Conservation (phyloP, 2,113 vertebrate species). For the Eubucco bourcierii region DNA sequence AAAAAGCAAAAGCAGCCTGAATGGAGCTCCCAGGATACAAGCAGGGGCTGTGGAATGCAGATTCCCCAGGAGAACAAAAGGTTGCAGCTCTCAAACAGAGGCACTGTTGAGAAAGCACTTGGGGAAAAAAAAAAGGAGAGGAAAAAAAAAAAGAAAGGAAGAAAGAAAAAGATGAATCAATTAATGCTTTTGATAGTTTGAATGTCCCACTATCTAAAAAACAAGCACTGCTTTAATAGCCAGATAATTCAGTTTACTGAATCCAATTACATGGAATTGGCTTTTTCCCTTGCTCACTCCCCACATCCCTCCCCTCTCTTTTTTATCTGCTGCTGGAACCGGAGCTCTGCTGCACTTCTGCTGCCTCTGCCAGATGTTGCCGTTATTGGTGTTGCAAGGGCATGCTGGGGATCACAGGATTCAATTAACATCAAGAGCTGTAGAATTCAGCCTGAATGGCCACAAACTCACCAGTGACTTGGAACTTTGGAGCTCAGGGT, state of each 20-base stretch:
- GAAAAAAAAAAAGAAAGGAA: too few relatives aligned
- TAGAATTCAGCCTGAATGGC: not conserved
- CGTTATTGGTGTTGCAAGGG: not conserved
- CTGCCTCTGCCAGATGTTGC: constrained; percentile 8
- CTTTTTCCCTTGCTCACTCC: not conserved
- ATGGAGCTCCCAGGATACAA: constrained; percentile 33
- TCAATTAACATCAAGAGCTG: not conserved
- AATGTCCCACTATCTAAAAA: constrained; percentile 60
- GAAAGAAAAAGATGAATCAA: constrained; percentile 49
- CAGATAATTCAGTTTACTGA: constrained; percentile 69
- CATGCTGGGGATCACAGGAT: not conserved
- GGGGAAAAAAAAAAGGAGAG: constrained; percentile 7
- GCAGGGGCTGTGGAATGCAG: constrained; percentile 28
- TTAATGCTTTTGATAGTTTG: constrained; percentile 64
- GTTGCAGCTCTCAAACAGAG: constrained; percentile 38
- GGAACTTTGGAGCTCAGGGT: not conserved
- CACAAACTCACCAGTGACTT: not conserved
- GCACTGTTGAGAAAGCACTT: constrained; percentile 57
- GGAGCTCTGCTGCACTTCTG: not conserved
- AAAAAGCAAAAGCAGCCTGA: constrained; percentile 6
- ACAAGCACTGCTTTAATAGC: constrained; percentile 54
- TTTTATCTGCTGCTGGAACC: constrained; percentile 8
- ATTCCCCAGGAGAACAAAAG: constrained; percentile 42
- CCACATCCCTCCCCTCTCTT: not conserved
- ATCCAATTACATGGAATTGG: constrained; percentile 66